Base-by-base conservation (phyloP, 2,113 vertebrate species). In the Ranitomeya variabilis region DNA sequence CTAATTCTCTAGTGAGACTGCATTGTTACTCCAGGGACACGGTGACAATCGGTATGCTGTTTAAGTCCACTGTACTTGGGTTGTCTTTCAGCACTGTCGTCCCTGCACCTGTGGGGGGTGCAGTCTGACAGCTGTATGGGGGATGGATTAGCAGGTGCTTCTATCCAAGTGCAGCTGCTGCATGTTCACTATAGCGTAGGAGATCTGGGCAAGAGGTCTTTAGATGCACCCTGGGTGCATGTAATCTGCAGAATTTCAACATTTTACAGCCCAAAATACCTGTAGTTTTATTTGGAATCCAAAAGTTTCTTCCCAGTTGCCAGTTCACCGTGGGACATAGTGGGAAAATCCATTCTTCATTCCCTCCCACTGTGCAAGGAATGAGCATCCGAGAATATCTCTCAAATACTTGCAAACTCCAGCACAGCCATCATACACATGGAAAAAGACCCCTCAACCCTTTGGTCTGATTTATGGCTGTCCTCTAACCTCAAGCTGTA, bases 261-360 rank as follows among this genome's bases (percentile, higher is more conserved):
- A 31, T 79, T 85, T 89, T 89, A 85, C 87, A 67, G 71, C 87
- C 60, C 45, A 79, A 89, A 89, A 86, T 86, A 85, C 88, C 71
- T 73, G 83, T 23, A 66, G 19, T 89, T 74, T 79, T 79, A 78
- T 85, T 85, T 79, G 73, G 60, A 26, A n/a, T 69, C 10, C 10
- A 45, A 54, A 54, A 57, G 16, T 37, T 23, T 55, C 67, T 60
- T 18, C 60, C 45, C 59, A 62, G 45, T 52, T 37, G 66, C 26
- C 16, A 54, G 26, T 64, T 77, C 31, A 52, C 31, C 55, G 15
- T 52, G 54, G 15, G 71, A 51, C 15, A 10, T 21, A 71, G 5
- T 69, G 15, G 66, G 66, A 73, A 82, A 23, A 76, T 16, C 16
- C 45, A 52, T 14, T 19, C 10, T 26, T 62, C 31, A 8, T n/a